Conservation (phyloP, 2,797 vertebrate genomes). For the Brachyalestes nurse region DNA sequence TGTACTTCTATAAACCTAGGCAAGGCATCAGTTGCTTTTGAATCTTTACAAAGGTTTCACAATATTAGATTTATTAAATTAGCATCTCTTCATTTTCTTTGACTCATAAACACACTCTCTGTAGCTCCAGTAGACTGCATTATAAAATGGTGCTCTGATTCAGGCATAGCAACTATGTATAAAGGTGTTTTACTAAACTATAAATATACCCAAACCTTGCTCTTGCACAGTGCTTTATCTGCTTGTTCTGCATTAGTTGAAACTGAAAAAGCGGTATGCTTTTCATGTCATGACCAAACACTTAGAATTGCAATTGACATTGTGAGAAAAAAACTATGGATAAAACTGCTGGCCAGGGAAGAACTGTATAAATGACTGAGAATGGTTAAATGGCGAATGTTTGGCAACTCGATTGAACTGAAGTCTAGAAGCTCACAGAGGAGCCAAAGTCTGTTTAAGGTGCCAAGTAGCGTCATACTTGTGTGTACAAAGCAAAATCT, state of each 20-base stretch:
- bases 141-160: not conserved
- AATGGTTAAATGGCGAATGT: not conserved
- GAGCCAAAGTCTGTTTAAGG: conserved; percentile 16
- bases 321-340: not conserved
- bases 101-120: not conserved
- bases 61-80: not conserved
- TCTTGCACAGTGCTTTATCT: not conserved
- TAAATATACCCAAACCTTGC: conserved; percentile 1
- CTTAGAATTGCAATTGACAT: not conserved
- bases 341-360: not conserved
- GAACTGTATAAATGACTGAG: not conserved
- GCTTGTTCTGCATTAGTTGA: not conserved
- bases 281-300: too few relatives aligned
- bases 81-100: not conserved
- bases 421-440: conserved; percentile 2
- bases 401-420: not conserved
- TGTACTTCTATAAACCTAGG: not conserved
- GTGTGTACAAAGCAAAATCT: conserved; percentile 22
- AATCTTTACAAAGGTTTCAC: not conserved
- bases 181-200: not conserved
- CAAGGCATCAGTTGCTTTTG: not conserved
- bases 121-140: conserved; percentile 1
- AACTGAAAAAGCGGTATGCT: not conserved
- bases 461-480: conserved; percentile 24
- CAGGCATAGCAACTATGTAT: not conserved